Percentiles rank a stretch among this genome's conserved stretches.
Evolutionary conservation across 2,888 invertebrate species (phyloP).

Genomic region (Helleia helle): DNA sequence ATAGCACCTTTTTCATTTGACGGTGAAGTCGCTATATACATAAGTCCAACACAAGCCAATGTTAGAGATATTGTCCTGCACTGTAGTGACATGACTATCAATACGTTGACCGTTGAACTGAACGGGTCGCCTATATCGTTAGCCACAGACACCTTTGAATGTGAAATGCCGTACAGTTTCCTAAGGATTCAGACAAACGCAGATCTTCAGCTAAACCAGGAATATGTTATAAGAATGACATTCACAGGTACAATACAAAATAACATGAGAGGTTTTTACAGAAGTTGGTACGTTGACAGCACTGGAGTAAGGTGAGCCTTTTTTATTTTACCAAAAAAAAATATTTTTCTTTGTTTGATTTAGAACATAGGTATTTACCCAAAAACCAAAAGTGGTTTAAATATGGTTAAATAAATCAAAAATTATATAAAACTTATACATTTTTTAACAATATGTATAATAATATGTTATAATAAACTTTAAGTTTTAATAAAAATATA

Average conservation of each 20-base stretch:
- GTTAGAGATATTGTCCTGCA: conserved; percentile 47
- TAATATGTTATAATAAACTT: too few relatives aligned
- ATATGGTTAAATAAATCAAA: too few relatives aligned
- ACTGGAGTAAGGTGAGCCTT: conserved; percentile 66
- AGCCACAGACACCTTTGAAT: conserved; percentile 28
- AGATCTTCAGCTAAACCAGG: conserved; percentile 22
- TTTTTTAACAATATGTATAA: too few relatives aligned
- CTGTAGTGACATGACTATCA: conserved; percentile 48
- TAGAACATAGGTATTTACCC: too few relatives aligned
- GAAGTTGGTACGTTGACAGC: conserved; percentile 80
- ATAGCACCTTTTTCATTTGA: conserved; percentile 46
- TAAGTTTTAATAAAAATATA: too few relatives aligned
- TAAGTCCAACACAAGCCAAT: conserved; percentile 25
- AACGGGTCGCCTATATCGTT: conserved; percentile 24
- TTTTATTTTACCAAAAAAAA: too few relatives aligned
- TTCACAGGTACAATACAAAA: conserved; percentile 81
- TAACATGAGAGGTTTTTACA: conserved; percentile 84
- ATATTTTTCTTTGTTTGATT: too few relatives aligned
- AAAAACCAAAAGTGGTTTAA: too few relatives aligned
- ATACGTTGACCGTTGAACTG: conserved; percentile 44
- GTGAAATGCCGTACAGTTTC: conserved; percentile 40
- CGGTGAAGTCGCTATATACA: conserved; percentile 50
- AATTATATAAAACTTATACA: too few relatives aligned
- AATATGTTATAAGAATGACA: conserved; percentile 77
- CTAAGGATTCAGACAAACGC: conserved; percentile 33